These are phyloP conservation scores for Subacronicta megacephala DNA, from an alignment of 2,888 invertebrate species.

Conservation along the genomic window DNA sequence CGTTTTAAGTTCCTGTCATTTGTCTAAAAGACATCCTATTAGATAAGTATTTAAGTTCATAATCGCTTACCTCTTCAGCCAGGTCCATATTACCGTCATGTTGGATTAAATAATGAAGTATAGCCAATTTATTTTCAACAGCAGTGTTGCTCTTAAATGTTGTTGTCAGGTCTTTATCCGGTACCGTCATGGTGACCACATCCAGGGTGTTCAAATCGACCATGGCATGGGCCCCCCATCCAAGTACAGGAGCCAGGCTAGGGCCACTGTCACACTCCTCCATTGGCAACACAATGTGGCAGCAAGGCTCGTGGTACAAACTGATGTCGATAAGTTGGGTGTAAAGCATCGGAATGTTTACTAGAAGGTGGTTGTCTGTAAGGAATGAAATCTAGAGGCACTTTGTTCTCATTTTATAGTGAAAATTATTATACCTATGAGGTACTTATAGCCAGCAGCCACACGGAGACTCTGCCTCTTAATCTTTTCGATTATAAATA, in stretches of 20 bases:
- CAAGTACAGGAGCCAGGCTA: slow-evolving; percentile 92
- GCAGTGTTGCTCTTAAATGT: slow-evolving; percentile 92
- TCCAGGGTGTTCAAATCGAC: slow-evolving; percentile 93
- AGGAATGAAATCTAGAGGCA: slow-evolving; percentile 2
- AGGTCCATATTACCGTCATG: slow-evolving; percentile 94
- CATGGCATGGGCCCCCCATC: slow-evolving; percentile 87
- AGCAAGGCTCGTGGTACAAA: slow-evolving; percentile 94
- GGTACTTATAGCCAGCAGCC: no score
- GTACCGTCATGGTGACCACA: slow-evolving; percentile 91
- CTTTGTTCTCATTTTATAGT: no score
- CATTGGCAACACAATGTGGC: slow-evolving; percentile 93
- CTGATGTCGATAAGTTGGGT: slow-evolving; percentile 96
- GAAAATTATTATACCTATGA: no score
- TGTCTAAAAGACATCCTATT: no score
- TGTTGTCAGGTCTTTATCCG: slow-evolving; percentile 91
- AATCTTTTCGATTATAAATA: no score
- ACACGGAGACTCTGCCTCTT: no score
- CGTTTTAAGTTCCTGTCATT: no score
- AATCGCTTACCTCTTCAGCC: slow-evolving; percentile 92
- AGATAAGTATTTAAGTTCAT: neutral
- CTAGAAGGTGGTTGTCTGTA: slow-evolving; percentile 94
- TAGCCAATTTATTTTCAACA: slow-evolving; percentile 93
- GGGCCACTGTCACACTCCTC: slow-evolving; percentile 89
- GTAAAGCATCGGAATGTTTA: slow-evolving; percentile 95
- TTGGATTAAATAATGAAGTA: slow-evolving; percentile 95